Conservation (phyloP, 2,113 vertebrate genomes). For the Zapornia atra region DNA sequence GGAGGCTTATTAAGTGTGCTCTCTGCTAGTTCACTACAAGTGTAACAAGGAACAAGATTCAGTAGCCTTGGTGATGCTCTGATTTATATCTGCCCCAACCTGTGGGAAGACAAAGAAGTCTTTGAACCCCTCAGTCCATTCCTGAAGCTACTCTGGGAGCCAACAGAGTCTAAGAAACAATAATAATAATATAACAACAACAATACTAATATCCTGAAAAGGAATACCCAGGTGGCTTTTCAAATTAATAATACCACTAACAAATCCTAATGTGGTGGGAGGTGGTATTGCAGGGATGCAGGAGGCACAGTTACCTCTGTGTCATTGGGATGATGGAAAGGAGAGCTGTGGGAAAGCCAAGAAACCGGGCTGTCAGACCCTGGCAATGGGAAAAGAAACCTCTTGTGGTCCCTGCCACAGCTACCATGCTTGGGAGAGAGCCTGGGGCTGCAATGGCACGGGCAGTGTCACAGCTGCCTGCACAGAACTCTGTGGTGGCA, state of each 20-base stretch:
- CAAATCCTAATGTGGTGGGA: neutral
- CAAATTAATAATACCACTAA: neutral
- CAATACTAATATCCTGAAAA: neutral
- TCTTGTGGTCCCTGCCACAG: neutral
- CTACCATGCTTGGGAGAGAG: neutral
- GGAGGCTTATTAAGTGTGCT: neutral
- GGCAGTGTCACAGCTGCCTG: neutral
- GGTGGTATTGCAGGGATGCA: neutral
- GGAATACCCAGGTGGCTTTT: neutral
- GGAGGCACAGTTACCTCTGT: neutral
- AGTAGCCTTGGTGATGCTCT: neutral
- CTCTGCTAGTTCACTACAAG: neutral
- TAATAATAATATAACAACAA: no score
- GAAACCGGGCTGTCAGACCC: fast-evolving
- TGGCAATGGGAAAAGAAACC: no score
- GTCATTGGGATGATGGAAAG: neutral
- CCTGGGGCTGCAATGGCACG: fast-evolving
- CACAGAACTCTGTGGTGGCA: neutral
- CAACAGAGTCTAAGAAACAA: neutral
- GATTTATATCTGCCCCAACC: neutral
- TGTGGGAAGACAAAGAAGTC: neutral
- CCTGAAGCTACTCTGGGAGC: neutral
- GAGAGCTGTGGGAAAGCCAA: neutral
- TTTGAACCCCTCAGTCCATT: neutral
- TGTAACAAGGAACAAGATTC: neutral